Conservation (phyloP, 2,888 invertebrate species). For the Drosophila mettleri region DNA sequence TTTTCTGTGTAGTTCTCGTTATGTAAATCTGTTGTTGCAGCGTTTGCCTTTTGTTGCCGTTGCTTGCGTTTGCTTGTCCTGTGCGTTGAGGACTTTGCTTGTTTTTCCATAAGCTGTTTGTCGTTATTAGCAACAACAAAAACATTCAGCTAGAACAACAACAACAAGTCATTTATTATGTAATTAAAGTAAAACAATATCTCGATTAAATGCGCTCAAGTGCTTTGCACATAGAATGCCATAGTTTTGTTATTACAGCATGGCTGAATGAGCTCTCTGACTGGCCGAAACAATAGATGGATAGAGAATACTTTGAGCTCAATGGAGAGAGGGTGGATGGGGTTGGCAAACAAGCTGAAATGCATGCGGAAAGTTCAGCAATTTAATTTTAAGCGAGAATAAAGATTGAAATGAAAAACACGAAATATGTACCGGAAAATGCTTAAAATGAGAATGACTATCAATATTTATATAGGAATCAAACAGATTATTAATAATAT, state of each 20-base stretch:
- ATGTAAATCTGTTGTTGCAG: constrained; percentile 23
- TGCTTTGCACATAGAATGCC: constrained; percentile 35
- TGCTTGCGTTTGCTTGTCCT: constrained; percentile 9
- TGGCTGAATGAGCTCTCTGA: constrained; percentile 7
- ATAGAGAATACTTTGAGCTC: not conserved
- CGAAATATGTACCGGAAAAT: not conserved
- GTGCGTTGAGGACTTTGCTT: constrained; percentile 25
- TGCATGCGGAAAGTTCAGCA: not conserved
- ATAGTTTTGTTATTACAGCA: constrained; percentile 20
- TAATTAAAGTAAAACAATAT: constrained; percentile 77
- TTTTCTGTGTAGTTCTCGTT: not conserved
- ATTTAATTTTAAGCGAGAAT: not conserved
- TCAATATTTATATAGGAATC: no score
- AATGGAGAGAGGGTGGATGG: not conserved
- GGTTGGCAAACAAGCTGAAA: not conserved
- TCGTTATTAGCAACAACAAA: constrained; percentile 61
- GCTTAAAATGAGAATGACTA: not conserved
- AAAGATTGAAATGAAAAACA: not conserved
- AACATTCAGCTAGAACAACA: constrained; percentile 23
- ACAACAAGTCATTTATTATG: constrained; percentile 71
- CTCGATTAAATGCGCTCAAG: constrained; percentile 60
- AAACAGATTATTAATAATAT: no score
- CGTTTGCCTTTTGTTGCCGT: constrained; percentile 24
- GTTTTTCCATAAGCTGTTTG: constrained; percentile 64
- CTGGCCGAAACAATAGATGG: not conserved